Base-by-base conservation (phyloP, 2,113 vertebrate species). In the Scophthalmus maximus region DNA sequence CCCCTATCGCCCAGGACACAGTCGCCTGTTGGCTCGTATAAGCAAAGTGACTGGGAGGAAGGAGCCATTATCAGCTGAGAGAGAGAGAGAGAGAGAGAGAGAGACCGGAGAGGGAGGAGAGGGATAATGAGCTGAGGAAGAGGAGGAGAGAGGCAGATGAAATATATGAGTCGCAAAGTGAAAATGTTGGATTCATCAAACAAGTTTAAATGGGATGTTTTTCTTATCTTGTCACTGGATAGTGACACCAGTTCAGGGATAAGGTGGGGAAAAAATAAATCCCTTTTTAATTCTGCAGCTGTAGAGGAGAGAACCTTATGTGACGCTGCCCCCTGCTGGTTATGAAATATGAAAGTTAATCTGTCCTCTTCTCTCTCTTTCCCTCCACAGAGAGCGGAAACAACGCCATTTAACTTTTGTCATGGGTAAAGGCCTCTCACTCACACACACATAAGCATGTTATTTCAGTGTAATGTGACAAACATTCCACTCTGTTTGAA, bases 381-480 rank as follows among this genome's bases (percentile, higher is more conserved):
- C 46, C 12, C 57, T n/a, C 65, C 58, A 64, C 92, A 94, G 93
- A 94, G 70, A 90, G 61, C 30, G 85, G 91, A 32, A 93, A 84
- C 25, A 92, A 92, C n/a, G 81, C 83, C 70, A 91, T 92, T 38
- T 92, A 87, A 87, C 1, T 27, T 52, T 58, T 83, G 88, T 46
- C 30, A 10, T 22, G 9, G 42, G 20, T 22, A 29, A 71, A 67
- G 25, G 66, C 69, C 8, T 20, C 25, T 14, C 64, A 86, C 29
- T 57, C 58, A 58, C 44, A 32, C 57, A 76, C 47, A 56, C 67
- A 86, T 90, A 64, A 84, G 82, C 10, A 23, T 60, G 42, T n/a
- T 11, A 47, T 34, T 25, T 4, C 3, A n/a, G 10, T 10, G 18
- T 4, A 17, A n/a, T n/a, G n/a, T n/a, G n/a, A n/a, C n/a, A n/a